A percentile compares a stretch with the other conserved stretches of the same genome.
These are phyloP conservation scores for Paracanthobrama guichenoti DNA, from an alignment of 2,113 vertebrate genomes.

Conservation along the genomic window DNA sequence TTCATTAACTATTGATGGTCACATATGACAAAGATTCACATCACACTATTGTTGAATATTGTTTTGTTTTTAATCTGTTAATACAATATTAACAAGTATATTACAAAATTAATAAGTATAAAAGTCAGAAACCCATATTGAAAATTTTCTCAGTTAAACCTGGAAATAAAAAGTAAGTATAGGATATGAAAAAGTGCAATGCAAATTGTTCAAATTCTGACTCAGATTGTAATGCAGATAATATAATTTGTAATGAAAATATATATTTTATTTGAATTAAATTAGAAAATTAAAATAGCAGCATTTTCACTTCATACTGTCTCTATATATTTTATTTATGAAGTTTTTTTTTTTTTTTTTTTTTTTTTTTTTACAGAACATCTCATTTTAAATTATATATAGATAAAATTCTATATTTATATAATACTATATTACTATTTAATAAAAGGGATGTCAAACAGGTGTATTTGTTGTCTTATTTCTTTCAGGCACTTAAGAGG, in stretches of 20 bases:
- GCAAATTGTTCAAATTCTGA: background rate
- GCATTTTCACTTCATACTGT: background rate
- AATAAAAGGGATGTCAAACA: background rate
- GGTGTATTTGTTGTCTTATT: background rate
- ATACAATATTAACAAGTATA: background rate
- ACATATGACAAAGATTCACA: background rate
- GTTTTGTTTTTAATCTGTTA: background rate
- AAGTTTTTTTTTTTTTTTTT: too few species aligned
- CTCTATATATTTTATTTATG: background rate
- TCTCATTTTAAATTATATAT: too few species aligned
- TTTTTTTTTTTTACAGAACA: conserved; percentile 5
- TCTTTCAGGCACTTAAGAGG: conserved; percentile 80
- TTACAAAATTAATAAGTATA: background rate
- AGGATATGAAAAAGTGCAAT: background rate
- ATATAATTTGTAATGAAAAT: background rate
- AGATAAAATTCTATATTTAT: background rate
- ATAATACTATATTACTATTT: background rate
- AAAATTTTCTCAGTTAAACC: background rate
- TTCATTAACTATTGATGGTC: background rate
- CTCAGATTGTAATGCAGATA: background rate
- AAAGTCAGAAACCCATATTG: background rate
- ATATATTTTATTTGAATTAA: background rate
- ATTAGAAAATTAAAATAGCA: background rate
- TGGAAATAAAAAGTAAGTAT: background rate
- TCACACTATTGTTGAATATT: background rate